Conservation (phyloP, 35 echinoderm and acorn worm genomes). For the Lytechinus pictus region DNA sequence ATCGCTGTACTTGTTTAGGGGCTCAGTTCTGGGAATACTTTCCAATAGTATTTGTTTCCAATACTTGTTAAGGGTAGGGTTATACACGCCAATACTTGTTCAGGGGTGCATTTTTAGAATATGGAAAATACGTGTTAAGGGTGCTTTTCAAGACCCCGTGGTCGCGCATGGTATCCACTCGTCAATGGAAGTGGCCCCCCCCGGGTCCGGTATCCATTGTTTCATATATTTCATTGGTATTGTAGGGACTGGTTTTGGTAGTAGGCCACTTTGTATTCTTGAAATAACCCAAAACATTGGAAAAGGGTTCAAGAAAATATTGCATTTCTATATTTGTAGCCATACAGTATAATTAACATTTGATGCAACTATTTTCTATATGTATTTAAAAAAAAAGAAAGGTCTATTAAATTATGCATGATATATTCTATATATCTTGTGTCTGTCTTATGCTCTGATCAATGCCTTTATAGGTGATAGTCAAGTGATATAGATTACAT, state of each 20-base stretch:
- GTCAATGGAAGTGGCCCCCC: too few relatives aligned
- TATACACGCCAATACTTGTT: too few relatives aligned
- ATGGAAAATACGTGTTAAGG: too few relatives aligned
- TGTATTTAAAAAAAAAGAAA: background rate
- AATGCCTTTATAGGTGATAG: background rate
- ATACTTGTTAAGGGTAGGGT: too few relatives aligned
- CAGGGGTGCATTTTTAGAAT: too few relatives aligned
- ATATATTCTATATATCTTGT: constrained; percentile 1
- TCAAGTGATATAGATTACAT: background rate
- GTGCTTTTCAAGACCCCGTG: too few relatives aligned
- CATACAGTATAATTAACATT: background rate
- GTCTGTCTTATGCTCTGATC: background rate
- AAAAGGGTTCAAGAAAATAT: background rate
- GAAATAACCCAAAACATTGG: background rate
- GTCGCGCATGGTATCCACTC: too few relatives aligned
- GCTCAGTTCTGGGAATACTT: too few relatives aligned
- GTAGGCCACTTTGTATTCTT: background rate
- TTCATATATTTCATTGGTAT: background rate
- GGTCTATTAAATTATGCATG: background rate
- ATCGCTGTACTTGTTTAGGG: too few relatives aligned
- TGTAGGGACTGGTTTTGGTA: background rate
- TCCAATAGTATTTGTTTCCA: too few relatives aligned
- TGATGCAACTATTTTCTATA: constrained; percentile 33
- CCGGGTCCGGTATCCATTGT: too few relatives aligned
- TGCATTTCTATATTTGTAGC: constrained; percentile 22